Conservation (phyloP, 1,140 invertebrate genomes). For the Plutomurus gul region DNA sequence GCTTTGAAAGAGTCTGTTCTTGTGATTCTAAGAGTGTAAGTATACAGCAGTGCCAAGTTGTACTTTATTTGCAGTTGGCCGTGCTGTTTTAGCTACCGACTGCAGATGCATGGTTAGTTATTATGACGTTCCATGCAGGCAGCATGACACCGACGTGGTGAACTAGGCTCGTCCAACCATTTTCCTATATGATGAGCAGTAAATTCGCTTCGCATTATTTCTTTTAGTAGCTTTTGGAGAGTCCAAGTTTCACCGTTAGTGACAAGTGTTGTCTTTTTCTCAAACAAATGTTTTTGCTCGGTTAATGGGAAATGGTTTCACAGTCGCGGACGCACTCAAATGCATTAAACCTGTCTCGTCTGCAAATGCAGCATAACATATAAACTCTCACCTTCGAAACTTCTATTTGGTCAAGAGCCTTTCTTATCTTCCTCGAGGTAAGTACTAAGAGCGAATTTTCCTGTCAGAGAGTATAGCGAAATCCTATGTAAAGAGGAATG, state of each 20-base stretch:
- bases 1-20: background rate
- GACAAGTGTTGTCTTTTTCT: slow-evolving; percentile 29
- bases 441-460: too few species aligned
- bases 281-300: slow-evolving; percentile 17
- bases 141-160: background rate
- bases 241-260: slow-evolving; percentile 13
- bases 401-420: too few species aligned
- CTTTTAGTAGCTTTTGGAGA: background rate
- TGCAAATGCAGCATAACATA: background rate
- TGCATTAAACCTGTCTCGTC: slow-evolving; percentile 1
- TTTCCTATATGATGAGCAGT: background rate
- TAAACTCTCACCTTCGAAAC: background rate
- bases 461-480: too few species aligned
- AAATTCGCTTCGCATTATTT: slow-evolving; percentile 2
- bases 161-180: background rate
- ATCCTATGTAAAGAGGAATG: too few species aligned
- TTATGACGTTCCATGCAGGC: background rate
- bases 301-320: slow-evolving; percentile 4
- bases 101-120: too few species aligned
- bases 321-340: background rate
- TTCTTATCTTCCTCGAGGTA: too few species aligned
- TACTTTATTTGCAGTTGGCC: too few species aligned
- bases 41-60: too few species aligned
- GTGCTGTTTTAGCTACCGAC: too few species aligned
- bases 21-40: slow-evolving; percentile 8